Conservation (phyloP, 2,113 vertebrate genomes). For the Lophura nycthemera region DNA sequence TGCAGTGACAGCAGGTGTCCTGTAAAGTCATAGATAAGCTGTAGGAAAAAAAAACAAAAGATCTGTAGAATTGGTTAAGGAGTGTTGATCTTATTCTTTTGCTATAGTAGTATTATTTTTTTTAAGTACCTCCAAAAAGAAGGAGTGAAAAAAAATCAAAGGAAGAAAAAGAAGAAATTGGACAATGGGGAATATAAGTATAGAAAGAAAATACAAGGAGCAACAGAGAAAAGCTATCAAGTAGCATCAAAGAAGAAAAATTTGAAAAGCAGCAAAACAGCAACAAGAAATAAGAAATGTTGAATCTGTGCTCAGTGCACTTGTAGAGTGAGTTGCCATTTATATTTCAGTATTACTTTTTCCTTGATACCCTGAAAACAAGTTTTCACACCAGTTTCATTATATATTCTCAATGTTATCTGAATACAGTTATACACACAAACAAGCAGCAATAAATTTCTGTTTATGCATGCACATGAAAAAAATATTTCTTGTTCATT, state of each 20-base stretch:
- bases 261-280: neutral
- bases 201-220: neutral
- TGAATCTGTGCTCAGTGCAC: neutral
- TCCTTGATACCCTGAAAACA: neutral
- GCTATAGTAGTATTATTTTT: neutral
- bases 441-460: neutral
- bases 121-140: neutral
- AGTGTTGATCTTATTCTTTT: neutral
- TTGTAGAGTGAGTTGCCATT: neutral
- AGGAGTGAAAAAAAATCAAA: neutral
- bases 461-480: neutral
- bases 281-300: neutral
- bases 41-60: neutral
- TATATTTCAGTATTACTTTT: neutral
- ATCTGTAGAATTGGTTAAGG: neutral
- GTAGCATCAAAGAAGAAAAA: neutral
- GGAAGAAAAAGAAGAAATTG: neutral
- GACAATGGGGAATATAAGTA: neutral
- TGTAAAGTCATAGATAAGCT: neutral
- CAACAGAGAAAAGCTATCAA: neutral
- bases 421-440: neutral
- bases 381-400: neutral
- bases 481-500: neutral
- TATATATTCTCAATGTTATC: neutral
- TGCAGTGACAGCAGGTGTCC: neutral